phyloP scores from a whole-genome alignment of 2,888 invertebrate species.

The Psylliodes chrysocephalus region DNA sequence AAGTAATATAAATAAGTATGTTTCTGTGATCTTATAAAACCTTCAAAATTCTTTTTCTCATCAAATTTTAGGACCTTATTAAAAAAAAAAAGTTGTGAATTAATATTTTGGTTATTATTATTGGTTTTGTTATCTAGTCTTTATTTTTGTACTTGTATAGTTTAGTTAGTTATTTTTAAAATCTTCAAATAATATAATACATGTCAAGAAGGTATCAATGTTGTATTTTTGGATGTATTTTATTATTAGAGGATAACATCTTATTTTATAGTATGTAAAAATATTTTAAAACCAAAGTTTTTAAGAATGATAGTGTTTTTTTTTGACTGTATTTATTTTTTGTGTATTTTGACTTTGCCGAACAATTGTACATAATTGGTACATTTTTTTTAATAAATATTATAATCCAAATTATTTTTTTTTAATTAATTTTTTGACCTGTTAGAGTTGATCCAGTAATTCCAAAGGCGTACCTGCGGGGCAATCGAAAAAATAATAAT shows the following conservation, averaged over 20 bases:
- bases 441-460: too few species aligned
- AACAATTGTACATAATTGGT: neutral
- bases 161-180: constrained; percentile 32
- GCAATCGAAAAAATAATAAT: too few species aligned
- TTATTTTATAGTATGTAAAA: constrained; percentile 37
- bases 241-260: constrained; percentile 33
- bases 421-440: too few species aligned
- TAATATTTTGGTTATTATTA: constrained; percentile 46
- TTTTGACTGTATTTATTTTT: constrained; percentile 48
- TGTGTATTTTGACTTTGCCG: constrained; percentile 27
- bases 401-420: neutral
- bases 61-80: constrained; percentile 37
- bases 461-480: too few species aligned
- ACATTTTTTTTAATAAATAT: neutral
- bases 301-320: constrained; percentile 43
- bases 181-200: constrained; percentile 31
- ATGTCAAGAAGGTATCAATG: neutral
- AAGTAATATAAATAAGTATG: constrained; percentile 26
- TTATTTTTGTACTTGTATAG: constrained; percentile 53
- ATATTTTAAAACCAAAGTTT: constrained; percentile 52
- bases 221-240: constrained; percentile 4
- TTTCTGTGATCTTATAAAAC: constrained; percentile 46
- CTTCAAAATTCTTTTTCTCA: constrained; percentile 34
- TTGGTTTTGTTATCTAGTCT: constrained; percentile 60
- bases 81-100: constrained; percentile 36